Evolutionary conservation across 2,113 vertebrate genomes (phyloP), one percentile per base, ranked within the genome.

Genomic region (Rhynchomys soricoides): DNA sequence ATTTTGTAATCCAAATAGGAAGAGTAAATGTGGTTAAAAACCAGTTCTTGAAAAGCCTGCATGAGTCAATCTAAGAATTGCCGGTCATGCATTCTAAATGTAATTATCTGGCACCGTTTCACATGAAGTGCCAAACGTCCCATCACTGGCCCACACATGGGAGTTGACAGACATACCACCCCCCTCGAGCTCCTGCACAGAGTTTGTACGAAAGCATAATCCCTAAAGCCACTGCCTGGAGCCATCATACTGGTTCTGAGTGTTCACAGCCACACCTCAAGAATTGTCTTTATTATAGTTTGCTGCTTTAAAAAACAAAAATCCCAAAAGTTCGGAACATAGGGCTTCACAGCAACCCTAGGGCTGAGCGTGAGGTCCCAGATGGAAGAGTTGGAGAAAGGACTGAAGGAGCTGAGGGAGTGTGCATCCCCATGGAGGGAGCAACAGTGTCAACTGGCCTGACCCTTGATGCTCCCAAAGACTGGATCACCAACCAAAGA

Each of bases 1-100:
- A 95, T 77, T 94, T 95, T 75, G 3, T 90, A 91, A 90, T 50
- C 86, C 26, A 85, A 45, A 5, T 50, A 52, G 59, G 26, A 89
- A 87, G 29, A 52, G 64, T 17, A 10, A 13, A 26, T 81, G 16
- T 87, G 86, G 64, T 95, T 64, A 34, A 43, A 82, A 83, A 91
- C 26, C 62, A 15, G 8, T 90, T 87, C 91, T 91, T 93, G 48
- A 82, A 59, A 94, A 93, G 74, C 86, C 93, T 7, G 10, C 16
- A 40, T 91, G 86, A 95, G 19, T 96, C 83, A 82, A 34, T 62
- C 86, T 57, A 77, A 93, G 86, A 95, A 79, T 40, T 79, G 55
- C 74, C 57, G 45, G 78, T 74, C 68, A 13, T 62, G 70, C 48
- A 1, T 77, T 93, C 82, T 91, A 91, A 90, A 87, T 48, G 26